These are phyloP conservation scores for Orthosia incerta DNA, from an alignment of 2,888 invertebrate species.

Conservation along the genomic window DNA sequence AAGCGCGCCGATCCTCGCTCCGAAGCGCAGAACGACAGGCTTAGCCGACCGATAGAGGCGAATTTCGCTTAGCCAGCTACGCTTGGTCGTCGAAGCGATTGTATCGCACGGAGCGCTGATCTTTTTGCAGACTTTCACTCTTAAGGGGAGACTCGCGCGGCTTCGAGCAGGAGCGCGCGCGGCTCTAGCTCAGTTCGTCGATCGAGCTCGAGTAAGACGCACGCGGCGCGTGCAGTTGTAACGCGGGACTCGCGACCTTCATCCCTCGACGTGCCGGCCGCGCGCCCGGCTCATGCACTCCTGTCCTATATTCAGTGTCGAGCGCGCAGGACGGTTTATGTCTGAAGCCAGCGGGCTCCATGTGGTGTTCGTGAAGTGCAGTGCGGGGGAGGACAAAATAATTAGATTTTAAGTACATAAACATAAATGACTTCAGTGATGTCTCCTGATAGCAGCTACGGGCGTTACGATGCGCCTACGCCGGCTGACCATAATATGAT, in stretches of 20 bases:
- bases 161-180: conserved; percentile 86
- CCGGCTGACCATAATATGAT: conserved; percentile 89
- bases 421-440: conserved; percentile 90
- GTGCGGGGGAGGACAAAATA: conserved; percentile 82
- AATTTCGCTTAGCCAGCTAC: conserved; percentile 85
- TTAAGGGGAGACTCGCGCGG: conserved; percentile 87
- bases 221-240: conserved; percentile 86
- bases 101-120: conserved; percentile 89
- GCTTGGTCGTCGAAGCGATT: conserved; percentile 85
- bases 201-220: conserved; percentile 90
- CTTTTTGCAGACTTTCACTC: conserved; percentile 92
- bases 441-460: conserved; percentile 93
- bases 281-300: conserved; percentile 83
- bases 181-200: conserved; percentile 89
- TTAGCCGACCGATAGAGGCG: conserved; percentile 88
- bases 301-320: conserved; percentile 84
- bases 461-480: conserved; percentile 90
- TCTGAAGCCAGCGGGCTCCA: conserved; percentile 76
- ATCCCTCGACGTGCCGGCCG: conserved; percentile 85
- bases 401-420: conserved; percentile 76
- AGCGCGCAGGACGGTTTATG: conserved; percentile 78
- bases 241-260: conserved; percentile 85
- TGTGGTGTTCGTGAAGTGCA: conserved; percentile 88
- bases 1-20: conserved; percentile 94
- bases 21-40: conserved; percentile 89